phyloP scores from a whole-genome alignment of 2,888 invertebrate genomes.

The Eumerus sabulonum region DNA sequence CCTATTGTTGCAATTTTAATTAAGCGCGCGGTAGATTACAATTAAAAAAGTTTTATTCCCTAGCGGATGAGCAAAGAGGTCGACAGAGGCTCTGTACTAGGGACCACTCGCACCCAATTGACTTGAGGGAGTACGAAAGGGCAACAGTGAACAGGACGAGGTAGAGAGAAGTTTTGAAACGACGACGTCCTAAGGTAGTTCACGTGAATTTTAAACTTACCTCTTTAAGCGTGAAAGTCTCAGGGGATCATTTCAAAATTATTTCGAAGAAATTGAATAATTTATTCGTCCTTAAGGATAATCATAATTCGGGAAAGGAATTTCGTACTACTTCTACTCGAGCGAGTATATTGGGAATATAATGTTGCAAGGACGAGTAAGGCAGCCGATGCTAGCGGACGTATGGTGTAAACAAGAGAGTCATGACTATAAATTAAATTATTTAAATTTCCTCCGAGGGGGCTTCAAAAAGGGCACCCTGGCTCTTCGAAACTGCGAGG shows the following conservation, averaged over 20 bases:
- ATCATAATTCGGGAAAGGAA: constrained; percentile 46
- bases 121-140: not conserved
- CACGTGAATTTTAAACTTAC: constrained; percentile 55
- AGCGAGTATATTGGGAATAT: too few relatives aligned
- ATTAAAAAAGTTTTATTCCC: constrained; percentile 60
- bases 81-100: not conserved
- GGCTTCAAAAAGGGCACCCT: too few relatives aligned
- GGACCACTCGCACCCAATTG: too few relatives aligned
- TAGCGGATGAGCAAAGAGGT: constrained; percentile 11
- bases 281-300: constrained; percentile 39
- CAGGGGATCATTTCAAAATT: constrained; percentile 47
- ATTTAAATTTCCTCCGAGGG: constrained; percentile 5
- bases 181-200: constrained; percentile 60
- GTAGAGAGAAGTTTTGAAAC: constrained; percentile 37
- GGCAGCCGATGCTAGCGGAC: too few relatives aligned
- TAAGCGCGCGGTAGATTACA: constrained; percentile 66
- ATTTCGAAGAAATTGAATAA: constrained; percentile 58
- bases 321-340: not conserved
- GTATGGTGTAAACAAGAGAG: too few relatives aligned
- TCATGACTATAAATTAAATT: too few relatives aligned
- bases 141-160: constrained; percentile 6
- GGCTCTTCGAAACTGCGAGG: too few relatives aligned
- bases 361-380: too few relatives aligned
- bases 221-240: constrained; percentile 53
- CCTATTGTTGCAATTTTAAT: constrained; percentile 64